Evolutionary conservation across 1,140 invertebrate genomes (phyloP), one percentile per base, ranked within the genome.

Genomic region (Eufriesea mexicana): DNA sequence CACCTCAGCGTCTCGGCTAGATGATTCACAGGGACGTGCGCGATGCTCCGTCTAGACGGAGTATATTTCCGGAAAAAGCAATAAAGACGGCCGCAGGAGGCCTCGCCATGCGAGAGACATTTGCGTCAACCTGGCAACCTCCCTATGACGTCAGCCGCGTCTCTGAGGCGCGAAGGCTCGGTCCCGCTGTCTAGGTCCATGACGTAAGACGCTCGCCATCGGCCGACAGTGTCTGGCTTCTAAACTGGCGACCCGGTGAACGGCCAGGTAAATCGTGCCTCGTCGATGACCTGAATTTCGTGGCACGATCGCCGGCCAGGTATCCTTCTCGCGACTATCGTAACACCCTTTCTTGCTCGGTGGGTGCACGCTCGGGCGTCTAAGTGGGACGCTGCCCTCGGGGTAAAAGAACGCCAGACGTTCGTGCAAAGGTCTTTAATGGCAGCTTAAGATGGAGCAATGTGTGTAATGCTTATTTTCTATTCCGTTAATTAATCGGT

Each of bases 31-130:
- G 59, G 51, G n/a, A 42, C 59, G 35, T 25, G 54, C n/a, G 57
- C 81, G 57, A 57, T 35, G 18, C 51, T 51, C 18, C 67, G 86
- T 88, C 86, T 87, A 88, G 86, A 88, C 86, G 51, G 76, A 57
- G 80, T 87, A 87, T 77, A 87, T 88, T 88, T 79, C 86, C 73
- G 85, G 86, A 86, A 87, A 88, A 87, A 80, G 85, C 86, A 87
- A 87, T 84, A 84, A 83, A 79, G 81, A 77, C 68, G 54, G 42
- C 64, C 35, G 62, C 71, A 42, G 80, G 73, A 79, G 74, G 75
- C 54, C 62, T 67, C 81, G 71, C n/a, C 59, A 42, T 8, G 45
- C 57, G 71, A 51, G 47, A 72, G 67, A 79, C 64, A 70, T 79
- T 67, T 64, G 25, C 80, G 86, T 84, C 81, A 76, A 62, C 62